Base-by-base conservation (phyloP, 37 sponge, comb jelly and placozoan species). In the Axinella damicornis region DNA sequence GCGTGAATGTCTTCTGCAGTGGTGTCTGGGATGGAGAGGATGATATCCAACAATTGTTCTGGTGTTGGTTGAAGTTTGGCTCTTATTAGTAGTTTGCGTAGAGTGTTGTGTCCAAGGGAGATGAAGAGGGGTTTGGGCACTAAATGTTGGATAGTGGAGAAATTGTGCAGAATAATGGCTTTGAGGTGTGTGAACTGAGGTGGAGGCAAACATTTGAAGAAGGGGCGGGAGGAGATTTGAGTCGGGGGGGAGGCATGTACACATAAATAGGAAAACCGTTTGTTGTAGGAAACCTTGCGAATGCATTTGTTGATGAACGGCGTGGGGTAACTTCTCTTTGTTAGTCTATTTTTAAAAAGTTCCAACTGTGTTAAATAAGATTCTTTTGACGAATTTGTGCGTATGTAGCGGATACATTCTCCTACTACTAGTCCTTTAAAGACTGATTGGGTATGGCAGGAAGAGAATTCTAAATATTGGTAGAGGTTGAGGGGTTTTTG, bases 121-220 rank as follows among this genome's bases (percentile, higher is more conserved):
- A 82, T 57, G 40, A 82, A 71, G 18, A 32, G 61, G 33, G 83
- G 83, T 21, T 15, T 13, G 25, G 57, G 57, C 11, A 58, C 39
- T 15, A 60, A 57, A 1, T 54, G 33, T 53, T 40, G 63, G 21
- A 82, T 37, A 1, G 1, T 31, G 64, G 5, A 0, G 57, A 57
- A 82, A 2, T 82, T n/a, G 21, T 71, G 71, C 2, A 82, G 46
- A 15, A 71, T 72, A 4, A 82, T 71, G 1, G 53, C 0, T 59
- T 71, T 71, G 13, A 82, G 73, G 0, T 21, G 0, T 2, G 55
- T 16, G 33, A 59, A 82, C 40, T 71, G 60, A 33, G 83, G 83
- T 82, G 83, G 83, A 15, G 83, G 71, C 9, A 59, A 5, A 12
- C 61, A 82, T 32, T 82, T 82, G n/a, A 82, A 72, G 40, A 72